phyloP scores from a whole-genome alignment of 2,797 vertebrate species.

The Craterocephalus amniculus region DNA sequence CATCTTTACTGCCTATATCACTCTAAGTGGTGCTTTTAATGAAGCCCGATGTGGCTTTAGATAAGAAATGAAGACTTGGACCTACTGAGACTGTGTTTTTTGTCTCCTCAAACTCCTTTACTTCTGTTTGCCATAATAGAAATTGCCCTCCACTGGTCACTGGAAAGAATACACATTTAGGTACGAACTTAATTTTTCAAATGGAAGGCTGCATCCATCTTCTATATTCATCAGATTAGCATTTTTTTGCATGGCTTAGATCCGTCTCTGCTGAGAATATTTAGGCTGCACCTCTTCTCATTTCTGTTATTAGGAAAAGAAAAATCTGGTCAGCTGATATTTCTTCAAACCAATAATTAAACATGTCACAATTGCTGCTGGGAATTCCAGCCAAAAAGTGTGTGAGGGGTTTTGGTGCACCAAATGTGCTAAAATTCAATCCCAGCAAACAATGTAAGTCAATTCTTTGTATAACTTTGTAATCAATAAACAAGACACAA shows the following conservation, averaged over 20 bases:
- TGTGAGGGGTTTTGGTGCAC: neutral
- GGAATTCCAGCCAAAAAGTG: neutral
- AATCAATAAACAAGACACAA: neutral
- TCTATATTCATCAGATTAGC: neutral
- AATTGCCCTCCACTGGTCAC: neutral
- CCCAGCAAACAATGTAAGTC: neutral
- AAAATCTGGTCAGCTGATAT: neutral
- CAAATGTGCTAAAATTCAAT: neutral
- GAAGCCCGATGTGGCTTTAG: neutral
- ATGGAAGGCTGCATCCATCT: neutral
- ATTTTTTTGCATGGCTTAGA: neutral
- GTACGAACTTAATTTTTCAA: slow-evolving; percentile 1
- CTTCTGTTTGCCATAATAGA: neutral
- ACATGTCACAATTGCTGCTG: neutral
- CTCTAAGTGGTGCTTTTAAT: neutral
- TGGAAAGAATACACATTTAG: slow-evolving; percentile 1
- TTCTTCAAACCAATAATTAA: neutral
- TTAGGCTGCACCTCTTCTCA: neutral
- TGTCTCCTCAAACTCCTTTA: neutral
- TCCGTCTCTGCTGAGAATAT: neutral
- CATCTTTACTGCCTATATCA: neutral
- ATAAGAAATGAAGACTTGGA: neutral
- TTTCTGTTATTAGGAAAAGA: neutral
- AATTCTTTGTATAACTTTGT: neutral
- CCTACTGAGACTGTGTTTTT: neutral